Percentiles rank a stretch among this genome's conserved stretches.
phyloP scores from a whole-genome alignment of 2,113 vertebrate genomes.

The Brachirus orientalis region DNA sequence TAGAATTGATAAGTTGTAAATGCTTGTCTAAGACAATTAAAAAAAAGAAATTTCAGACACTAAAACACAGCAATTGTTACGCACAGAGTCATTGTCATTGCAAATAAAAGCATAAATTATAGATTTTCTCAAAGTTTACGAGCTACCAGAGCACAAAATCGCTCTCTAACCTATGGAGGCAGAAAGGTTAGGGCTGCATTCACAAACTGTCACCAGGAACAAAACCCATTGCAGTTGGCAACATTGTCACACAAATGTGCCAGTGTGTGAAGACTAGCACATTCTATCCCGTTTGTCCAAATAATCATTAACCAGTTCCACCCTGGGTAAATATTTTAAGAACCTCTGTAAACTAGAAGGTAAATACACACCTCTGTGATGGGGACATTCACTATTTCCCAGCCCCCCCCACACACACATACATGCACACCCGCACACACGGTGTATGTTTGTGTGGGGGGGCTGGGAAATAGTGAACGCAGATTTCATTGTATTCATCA shows the following conservation, averaged over 20 bases:
- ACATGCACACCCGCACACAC: too few species aligned
- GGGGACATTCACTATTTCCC: slow-evolving; percentile 7
- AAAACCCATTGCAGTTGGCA: slow-evolving; percentile 29
- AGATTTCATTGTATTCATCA: slow-evolving; percentile 68
- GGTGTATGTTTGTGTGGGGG: neutral
- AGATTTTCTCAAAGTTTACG: neutral
- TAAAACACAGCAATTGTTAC: too few species aligned
- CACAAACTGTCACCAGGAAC: slow-evolving; percentile 37
- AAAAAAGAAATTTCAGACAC: too few species aligned
- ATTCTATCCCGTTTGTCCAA: slow-evolving; percentile 51
- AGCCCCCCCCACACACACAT: slow-evolving; percentile 11
- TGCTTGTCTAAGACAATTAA: too few species aligned
- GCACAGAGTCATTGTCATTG: neutral
- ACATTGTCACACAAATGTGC: slow-evolving; percentile 5
- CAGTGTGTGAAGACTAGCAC: slow-evolving; percentile 22
- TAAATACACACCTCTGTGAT: slow-evolving; percentile 50
- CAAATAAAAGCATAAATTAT: slow-evolving; percentile 10
- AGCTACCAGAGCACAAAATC: slow-evolving; percentile 17
- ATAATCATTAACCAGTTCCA: slow-evolving; percentile 77
- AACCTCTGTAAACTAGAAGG: slow-evolving; percentile 56
- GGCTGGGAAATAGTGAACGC: slow-evolving; percentile 32
- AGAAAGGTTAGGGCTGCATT: slow-evolving; percentile 29
- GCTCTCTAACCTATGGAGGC: slow-evolving; percentile 14
- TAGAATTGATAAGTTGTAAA: too few species aligned
- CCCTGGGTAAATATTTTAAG: slow-evolving; percentile 66